phyloP scores from a whole-genome alignment of 2,113 vertebrate species.

The Peromyscus californicus region DNA sequence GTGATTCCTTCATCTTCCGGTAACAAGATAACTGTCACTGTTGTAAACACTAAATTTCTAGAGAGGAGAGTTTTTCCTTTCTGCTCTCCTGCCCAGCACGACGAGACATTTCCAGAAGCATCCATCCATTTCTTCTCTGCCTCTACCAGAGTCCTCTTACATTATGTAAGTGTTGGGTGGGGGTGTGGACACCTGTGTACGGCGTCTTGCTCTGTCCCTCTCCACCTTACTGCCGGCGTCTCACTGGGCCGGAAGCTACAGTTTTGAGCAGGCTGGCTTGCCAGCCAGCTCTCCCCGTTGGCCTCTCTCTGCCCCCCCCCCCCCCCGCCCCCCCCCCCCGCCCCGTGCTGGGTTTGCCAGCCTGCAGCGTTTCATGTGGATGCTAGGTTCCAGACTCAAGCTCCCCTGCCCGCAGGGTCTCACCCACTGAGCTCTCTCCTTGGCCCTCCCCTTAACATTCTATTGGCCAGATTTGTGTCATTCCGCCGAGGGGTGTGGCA shows the following conservation, averaged over 20 bases:
- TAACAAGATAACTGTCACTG: not conserved
- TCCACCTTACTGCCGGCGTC: not conserved
- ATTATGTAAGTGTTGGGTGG: not conserved
- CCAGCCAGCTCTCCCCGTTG: not conserved
- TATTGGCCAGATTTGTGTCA: not conserved
- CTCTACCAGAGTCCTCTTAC: not conserved
- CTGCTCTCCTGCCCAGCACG: not conserved
- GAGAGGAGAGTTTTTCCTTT: not conserved
- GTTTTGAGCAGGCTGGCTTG: not conserved
- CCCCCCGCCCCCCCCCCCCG: too few species aligned
- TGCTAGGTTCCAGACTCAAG: not conserved
- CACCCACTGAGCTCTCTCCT: not conserved
- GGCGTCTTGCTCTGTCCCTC: not conserved
- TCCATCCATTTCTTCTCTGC: not conserved
- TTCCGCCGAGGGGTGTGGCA: not conserved
- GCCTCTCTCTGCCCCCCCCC: not conserved
- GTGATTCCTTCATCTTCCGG: not conserved
- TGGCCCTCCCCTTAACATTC: not conserved
- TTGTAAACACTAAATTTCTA: not conserved
- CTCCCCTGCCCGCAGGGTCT: not conserved
- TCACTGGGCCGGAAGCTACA: not conserved
- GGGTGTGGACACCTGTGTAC: not conserved
- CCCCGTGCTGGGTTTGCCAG: not conserved
- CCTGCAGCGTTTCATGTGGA: not conserved
- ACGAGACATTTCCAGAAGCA: not conserved